Conservation (phyloP, 1,140 invertebrate genomes). For the Dendrolimus kikuchii region DNA sequence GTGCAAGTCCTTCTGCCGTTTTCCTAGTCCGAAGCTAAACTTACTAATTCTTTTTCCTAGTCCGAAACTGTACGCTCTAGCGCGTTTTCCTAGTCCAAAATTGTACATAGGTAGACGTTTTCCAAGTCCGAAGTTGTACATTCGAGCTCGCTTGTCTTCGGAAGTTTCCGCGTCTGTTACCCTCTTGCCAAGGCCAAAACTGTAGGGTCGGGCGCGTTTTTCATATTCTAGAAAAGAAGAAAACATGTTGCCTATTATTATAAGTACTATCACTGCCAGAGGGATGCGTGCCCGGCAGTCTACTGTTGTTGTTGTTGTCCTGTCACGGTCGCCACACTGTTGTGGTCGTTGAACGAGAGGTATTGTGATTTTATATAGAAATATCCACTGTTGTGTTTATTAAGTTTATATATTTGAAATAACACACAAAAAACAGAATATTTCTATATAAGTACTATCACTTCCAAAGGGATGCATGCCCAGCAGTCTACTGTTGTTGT, state of each 20-base stretch:
- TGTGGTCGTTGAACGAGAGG: no score
- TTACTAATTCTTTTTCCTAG: slow-evolving; percentile 56
- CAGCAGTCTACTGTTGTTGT: no score
- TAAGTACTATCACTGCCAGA: no score
- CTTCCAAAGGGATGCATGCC: no score
- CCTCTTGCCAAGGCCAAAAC: slow-evolving; percentile 65
- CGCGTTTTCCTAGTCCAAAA: slow-evolving; percentile 58
- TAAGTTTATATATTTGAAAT: no score
- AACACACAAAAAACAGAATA: no score
- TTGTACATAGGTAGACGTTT: slow-evolving; percentile 54
- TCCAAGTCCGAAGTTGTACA: slow-evolving; percentile 63
- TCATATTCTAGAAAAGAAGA: slow-evolving; percentile 43
- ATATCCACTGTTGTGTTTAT: no score
- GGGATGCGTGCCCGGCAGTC: no score
- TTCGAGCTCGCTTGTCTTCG: slow-evolving; percentile 56
- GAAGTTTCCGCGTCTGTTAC: slow-evolving; percentile 34
- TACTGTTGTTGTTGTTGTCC: no score
- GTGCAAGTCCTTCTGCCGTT: slow-evolving; percentile 51
- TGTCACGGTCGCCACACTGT: no score
- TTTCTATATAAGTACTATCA: no score
- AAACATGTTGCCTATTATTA: neutral
- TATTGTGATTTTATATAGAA: no score
- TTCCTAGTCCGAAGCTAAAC: slow-evolving; percentile 61
- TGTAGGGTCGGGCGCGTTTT: slow-evolving; percentile 64
- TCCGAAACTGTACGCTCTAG: slow-evolving; percentile 54